A percentile compares a stretch with the other conserved stretches of the same genome.
These are phyloP conservation scores for Beris morrisii DNA, from an alignment of 2,888 invertebrate species.

Conservation along the genomic window DNA sequence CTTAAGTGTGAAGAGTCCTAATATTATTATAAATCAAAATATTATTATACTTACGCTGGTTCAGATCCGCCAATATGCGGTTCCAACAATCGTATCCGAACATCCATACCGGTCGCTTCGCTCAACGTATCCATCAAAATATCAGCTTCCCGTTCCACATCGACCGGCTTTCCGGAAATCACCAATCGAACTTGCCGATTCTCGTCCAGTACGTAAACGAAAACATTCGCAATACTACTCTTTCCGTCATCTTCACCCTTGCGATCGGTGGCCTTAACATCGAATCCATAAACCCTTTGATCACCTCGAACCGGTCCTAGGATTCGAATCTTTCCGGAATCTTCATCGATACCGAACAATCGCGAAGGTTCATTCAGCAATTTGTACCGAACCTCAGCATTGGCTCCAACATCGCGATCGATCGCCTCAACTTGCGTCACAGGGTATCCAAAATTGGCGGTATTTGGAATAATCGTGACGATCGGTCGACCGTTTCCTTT, in stretches of 20 bases:
- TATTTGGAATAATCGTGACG: constrained; percentile 79
- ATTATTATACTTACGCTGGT: constrained; percentile 51
- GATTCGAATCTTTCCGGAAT: constrained; percentile 74
- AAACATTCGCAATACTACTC: constrained; percentile 82
- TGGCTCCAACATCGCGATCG: constrained; percentile 74
- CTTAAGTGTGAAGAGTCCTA: too few species aligned
- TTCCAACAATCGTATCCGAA: constrained; percentile 75
- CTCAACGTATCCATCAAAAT: constrained; percentile 70
- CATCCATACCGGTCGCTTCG: constrained; percentile 75
- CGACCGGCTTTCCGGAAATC: constrained; percentile 73
- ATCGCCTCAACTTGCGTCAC: constrained; percentile 75
- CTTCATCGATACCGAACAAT: constrained; percentile 76
- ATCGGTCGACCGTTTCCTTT: constrained; percentile 74
- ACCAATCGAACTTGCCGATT: constrained; percentile 78
- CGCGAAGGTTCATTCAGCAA: constrained; percentile 75
- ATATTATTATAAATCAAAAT: not conserved
- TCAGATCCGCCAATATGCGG: constrained; percentile 65
- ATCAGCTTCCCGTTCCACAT: constrained; percentile 71
- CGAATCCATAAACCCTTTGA: constrained; percentile 80
- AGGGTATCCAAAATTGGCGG: constrained; percentile 80
- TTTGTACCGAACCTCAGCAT: constrained; percentile 79
- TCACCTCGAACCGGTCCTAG: constrained; percentile 71
- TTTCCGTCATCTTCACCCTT: constrained; percentile 79
- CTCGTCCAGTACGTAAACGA: constrained; percentile 82
- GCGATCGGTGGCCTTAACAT: constrained; percentile 84